Evolutionary conservation across 2,888 invertebrate genomes (phyloP).

Genomic region (Caenorhabditis sulstoni): DNA sequence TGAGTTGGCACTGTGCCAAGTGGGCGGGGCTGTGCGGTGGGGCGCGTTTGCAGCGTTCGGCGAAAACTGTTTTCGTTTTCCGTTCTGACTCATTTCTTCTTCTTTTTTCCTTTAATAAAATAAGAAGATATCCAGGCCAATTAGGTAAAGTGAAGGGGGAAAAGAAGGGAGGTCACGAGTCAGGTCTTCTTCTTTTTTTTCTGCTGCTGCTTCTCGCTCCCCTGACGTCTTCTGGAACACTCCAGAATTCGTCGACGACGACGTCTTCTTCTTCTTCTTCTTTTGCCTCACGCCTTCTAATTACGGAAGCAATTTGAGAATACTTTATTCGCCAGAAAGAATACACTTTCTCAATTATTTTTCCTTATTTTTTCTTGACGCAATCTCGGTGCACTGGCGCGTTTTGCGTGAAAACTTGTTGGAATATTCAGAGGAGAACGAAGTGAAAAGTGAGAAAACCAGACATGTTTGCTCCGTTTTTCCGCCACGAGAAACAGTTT

Average conservation of each 20-base stretch:
- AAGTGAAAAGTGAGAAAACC: background rate
- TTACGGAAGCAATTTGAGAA: background rate
- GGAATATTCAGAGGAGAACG: background rate
- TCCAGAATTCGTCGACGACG: no score
- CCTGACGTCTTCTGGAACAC: background rate
- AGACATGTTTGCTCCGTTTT: background rate
- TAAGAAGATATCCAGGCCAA: no score
- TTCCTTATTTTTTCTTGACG: background rate
- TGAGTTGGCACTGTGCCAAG: background rate
- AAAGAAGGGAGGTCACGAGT: no score
- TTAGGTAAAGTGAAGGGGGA: no score
- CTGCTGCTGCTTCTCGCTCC: background rate
- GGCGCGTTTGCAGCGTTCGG: conserved; percentile 20
- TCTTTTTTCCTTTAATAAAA: no score
- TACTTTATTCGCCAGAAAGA: background rate
- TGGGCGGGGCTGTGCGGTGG: conserved; percentile 1
- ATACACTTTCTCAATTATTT: background rate
- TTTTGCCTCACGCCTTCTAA: background rate
- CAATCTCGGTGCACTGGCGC: no score
- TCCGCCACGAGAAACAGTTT: no score
- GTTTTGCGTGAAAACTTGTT: no score
- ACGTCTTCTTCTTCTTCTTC: background rate
- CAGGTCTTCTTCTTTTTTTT: conserved; percentile 3
- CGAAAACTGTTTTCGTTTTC: no score
- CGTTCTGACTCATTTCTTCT: no score